These are phyloP conservation scores for Lepilemur ruficaudatus DNA, from an alignment of 2,797 vertebrate genomes.

Conservation along the genomic window DNA sequence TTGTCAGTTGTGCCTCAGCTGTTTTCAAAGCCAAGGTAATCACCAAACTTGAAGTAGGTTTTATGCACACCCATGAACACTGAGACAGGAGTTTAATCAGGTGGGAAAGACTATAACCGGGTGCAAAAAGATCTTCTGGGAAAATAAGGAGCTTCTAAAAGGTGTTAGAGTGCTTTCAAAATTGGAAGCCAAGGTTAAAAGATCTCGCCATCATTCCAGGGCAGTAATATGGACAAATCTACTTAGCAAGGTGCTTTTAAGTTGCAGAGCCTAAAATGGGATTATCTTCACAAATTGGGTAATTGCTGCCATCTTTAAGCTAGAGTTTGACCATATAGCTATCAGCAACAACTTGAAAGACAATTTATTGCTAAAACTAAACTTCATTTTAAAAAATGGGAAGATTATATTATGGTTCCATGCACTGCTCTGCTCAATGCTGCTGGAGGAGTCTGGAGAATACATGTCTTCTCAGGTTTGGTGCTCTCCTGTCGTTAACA, in stretches of 20 bases:
- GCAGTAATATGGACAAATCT: not conserved
- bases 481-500: not conserved
- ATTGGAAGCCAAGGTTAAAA: not conserved
- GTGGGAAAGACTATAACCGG: not conserved
- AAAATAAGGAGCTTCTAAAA: not conserved
- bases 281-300: not conserved
- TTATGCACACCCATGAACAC: not conserved
- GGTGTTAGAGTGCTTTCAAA: not conserved
- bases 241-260: not conserved
- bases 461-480: not conserved
- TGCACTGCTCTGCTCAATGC: fast-evolving
- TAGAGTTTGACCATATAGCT: not conserved
- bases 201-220: not conserved
- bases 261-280: not conserved
- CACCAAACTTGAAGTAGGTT: not conserved
- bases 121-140: not conserved
- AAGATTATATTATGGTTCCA: not conserved
- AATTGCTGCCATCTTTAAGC: not conserved
- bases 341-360: not conserved
- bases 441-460: not conserved
- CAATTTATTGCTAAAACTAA: not conserved
- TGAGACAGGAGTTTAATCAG: not conserved
- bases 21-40: not conserved
- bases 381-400: not conserved
- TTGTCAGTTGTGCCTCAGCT: not conserved